These are phyloP conservation scores for Rhinogobio ventralis DNA, from an alignment of 2,797 vertebrate genomes.

Conservation along the genomic window DNA sequence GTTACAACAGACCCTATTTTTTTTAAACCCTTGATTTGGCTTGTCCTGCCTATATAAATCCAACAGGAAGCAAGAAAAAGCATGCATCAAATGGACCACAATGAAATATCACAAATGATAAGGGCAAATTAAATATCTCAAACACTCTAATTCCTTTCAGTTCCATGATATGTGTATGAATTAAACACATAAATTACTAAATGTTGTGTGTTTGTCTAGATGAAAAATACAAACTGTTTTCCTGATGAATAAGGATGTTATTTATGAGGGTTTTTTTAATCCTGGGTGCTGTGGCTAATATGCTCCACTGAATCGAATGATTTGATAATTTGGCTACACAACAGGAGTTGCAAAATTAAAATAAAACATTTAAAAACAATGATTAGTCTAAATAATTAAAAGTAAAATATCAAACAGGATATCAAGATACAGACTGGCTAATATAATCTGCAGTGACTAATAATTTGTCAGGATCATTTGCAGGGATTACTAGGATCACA, in stretches of 20 bases:
- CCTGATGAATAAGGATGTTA: background rate
- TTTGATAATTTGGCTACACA: constrained; percentile 28
- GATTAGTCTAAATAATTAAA: constrained; percentile 11
- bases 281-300: constrained; percentile 15
- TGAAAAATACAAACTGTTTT: background rate
- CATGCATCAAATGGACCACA: background rate
- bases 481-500: constrained; percentile 11
- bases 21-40: background rate
- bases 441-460: constrained; percentile 9
- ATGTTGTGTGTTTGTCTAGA: no score
- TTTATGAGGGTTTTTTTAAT: constrained; percentile 12
- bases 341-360: background rate
- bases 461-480: background rate
- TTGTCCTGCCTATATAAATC: background rate
- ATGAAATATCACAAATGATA: background rate
- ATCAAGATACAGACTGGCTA: constrained; percentile 2
- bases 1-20: background rate
- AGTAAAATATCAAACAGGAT: background rate
- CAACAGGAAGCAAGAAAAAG: background rate
- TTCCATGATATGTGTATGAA: no score
- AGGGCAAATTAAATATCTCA: background rate
- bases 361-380: no score
- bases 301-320: constrained; percentile 41
- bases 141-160: background rate
- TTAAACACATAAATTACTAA: no score